Base-by-base conservation (phyloP, 2,113 vertebrate species). In the Rhodinocichla rosea region DNA sequence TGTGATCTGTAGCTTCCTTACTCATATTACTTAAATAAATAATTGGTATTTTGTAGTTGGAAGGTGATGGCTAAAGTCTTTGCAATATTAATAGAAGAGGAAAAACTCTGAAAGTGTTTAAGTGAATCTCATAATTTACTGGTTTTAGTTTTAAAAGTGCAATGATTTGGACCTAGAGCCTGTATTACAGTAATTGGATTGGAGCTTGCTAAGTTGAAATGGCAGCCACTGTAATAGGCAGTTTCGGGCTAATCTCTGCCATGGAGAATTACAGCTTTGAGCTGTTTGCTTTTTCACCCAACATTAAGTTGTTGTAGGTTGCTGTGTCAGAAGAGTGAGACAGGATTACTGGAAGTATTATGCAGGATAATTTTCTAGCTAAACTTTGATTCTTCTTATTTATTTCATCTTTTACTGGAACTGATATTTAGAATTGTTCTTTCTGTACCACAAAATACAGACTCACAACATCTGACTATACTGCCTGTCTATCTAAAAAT, bases 131-230 rank as follows among this genome's bases (percentile, higher is more conserved):
- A 4, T 74, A 64, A 80, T 15, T 91, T 84, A 11, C 35, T 55
- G 47, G 1, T 63, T 95, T 94, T 90, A 65, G 50, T 74, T 47
- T 70, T 76, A 0, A 1, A 67, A 91, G 55, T 85, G 68, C 17
- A 70, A 32, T 79, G 83, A 70, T 78, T 76, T 76, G 82, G 79
- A 49, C 52, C 67, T 63, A 79, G 73, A 93, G 63, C 35, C 63
- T 86, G 73, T 93, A 63, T 95, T 95, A 90, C 30, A 83, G 85
- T 92, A 95, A 97, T 88, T 92, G 90, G 93, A 92, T 94, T 96
- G 83, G 57, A 62, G 42, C 21, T 93, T 71, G 90, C 68, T 93
- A 73, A 78, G 63, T 40, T 75, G 81, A 77, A 85, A 40, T 80
- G 65, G 60, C 83, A 96, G 85, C 49, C 91, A 76, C 9, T 78